A percentile compares a stretch with the other conserved stretches of the same genome.
These are phyloP conservation scores for Folsomia manolachei DNA, from an alignment of 2,888 invertebrate genomes.

Conservation along the genomic window DNA sequence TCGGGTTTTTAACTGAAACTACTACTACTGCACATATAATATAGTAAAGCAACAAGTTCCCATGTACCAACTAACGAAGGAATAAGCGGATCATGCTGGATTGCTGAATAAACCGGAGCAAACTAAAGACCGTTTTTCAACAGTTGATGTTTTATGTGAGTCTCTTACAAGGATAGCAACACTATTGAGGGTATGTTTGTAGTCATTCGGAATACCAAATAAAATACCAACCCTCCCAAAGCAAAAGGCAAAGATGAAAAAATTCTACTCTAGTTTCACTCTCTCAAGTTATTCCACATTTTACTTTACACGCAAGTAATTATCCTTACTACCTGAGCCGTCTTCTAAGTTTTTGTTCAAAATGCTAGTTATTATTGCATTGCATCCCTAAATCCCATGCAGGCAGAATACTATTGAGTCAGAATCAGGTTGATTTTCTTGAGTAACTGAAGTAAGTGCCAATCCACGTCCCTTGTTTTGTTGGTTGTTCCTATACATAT, in stretches of 20 bases:
- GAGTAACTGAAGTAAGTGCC: too few species aligned
- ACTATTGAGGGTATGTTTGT: neutral
- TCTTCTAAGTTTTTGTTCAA: neutral
- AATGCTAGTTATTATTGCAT: too few species aligned
- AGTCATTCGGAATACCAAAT: too few species aligned
- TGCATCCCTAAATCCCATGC: too few species aligned
- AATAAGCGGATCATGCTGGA: neutral
- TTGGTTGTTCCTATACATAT: too few species aligned
- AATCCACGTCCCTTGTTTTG: neutral
- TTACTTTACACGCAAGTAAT: slow-evolving; percentile 23
- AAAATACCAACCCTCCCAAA: neutral
- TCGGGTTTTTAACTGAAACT: neutral
- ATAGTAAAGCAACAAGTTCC: neutral
- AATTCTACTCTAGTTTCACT: slow-evolving; percentile 17
- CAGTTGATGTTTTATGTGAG: neutral
- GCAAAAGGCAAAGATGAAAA: neutral
- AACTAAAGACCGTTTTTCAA: neutral
- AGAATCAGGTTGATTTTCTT: slow-evolving; percentile 21
- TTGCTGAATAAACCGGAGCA: neutral
- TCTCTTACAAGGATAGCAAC: neutral
- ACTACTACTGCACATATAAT: neutral
- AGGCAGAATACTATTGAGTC: slow-evolving; percentile 11
- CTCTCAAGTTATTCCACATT: neutral
- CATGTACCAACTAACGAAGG: neutral
- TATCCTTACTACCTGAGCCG: neutral